phyloP scores from a whole-genome alignment of 2,888 invertebrate species.

The Cordylochernes scorpioides region DNA sequence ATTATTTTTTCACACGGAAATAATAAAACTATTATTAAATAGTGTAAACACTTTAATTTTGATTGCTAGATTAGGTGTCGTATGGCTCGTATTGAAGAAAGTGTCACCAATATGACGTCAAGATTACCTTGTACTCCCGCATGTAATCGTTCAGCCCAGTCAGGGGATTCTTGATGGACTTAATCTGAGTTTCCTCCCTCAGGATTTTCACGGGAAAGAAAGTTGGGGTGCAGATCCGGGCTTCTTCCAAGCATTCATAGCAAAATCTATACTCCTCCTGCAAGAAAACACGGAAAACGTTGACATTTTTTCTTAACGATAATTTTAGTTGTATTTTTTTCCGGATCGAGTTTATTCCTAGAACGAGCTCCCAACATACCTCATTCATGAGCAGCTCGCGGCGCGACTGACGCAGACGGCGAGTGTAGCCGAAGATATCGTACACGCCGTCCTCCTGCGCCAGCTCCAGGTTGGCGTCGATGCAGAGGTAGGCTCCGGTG shows the following conservation, averaged over 20 bases:
- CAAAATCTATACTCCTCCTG: conserved; percentile 92
- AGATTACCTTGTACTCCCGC: conserved; percentile 50
- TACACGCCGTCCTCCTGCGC: conserved; percentile 72
- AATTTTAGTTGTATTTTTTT: too few species aligned
- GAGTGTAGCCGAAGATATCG: conserved; percentile 71
- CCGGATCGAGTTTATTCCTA: too few species aligned
- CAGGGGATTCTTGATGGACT: conserved; percentile 53
- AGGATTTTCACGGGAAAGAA: conserved; percentile 86
- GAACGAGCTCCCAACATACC: conserved; percentile 31
- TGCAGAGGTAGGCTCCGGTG: conserved; percentile 77
- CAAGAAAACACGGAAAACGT: too few species aligned
- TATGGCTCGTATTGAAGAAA: too few species aligned
- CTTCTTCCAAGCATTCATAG: conserved; percentile 81
- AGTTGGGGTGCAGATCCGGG: conserved; percentile 65
- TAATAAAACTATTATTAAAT: too few species aligned
- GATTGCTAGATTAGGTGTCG: too few species aligned
- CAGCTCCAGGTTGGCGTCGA: conserved; percentile 82
- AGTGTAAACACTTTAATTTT: too few species aligned
- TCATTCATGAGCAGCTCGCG: conserved; percentile 74
- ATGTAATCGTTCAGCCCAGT: conserved; percentile 79
- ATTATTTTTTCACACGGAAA: too few species aligned
- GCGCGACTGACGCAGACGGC: conserved; percentile 62
- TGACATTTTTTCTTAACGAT: too few species aligned
- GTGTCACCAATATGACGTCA: too few species aligned
- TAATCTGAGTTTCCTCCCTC: conserved; percentile 63